A percentile compares a stretch with the other conserved stretches of the same genome.
phyloP scores from a whole-genome alignment of 2,113 vertebrate species.

The Nicator chloris region DNA sequence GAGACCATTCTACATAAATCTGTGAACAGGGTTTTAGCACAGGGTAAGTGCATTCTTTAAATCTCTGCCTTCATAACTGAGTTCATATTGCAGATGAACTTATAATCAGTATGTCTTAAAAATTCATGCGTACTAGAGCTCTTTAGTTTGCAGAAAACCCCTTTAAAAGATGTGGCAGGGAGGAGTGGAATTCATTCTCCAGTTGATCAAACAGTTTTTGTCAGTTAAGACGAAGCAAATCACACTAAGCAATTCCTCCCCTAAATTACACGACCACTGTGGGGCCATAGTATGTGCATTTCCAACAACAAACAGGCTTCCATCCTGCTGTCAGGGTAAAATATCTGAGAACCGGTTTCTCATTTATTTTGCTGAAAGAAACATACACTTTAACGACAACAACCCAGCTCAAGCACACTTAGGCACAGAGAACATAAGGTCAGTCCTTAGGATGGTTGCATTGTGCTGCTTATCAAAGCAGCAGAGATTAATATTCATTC shows the following conservation, averaged over 20 bases:
- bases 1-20: not conserved
- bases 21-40: not conserved
- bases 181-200: not conserved
- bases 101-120: not conserved
- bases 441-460: not conserved
- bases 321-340: not conserved
- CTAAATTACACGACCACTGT: not conserved
- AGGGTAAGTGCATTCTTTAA: not conserved
- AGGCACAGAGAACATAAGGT: not conserved
- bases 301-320: not conserved
- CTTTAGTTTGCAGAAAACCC: not conserved
- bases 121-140: not conserved
- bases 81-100: not conserved
- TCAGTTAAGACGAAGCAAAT: not conserved
- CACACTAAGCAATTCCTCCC: not conserved
- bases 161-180: not conserved
- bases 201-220: not conserved
- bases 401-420: not conserved
- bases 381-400: not conserved
- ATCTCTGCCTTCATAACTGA: not conserved
- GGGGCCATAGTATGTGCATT: not conserved
- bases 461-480: not conserved
- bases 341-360: not conserved
- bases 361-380: not conserved
- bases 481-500: not conserved